Conservation (phyloP, 1,140 invertebrate species). For the Drosophila serrata region DNA sequence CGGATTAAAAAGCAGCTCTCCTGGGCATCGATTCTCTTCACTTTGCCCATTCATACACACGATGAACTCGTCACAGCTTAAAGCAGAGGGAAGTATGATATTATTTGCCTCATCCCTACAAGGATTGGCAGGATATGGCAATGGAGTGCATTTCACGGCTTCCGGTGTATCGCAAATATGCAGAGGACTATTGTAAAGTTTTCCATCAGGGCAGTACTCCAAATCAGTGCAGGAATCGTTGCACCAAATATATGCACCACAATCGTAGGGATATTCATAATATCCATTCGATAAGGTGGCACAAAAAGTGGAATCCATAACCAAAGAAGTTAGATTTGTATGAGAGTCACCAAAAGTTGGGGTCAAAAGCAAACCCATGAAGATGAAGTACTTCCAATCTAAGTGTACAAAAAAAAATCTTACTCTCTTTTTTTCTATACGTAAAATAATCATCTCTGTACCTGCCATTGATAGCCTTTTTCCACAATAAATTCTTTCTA, state of each 20-base stretch:
- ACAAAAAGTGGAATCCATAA: slow-evolving; percentile 18
- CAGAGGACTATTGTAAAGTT: slow-evolving; percentile 48
- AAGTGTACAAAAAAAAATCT: neutral
- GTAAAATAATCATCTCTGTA: neutral
- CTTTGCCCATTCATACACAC: slow-evolving; percentile 31
- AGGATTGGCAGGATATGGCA: slow-evolving; percentile 9
- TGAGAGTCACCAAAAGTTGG: neutral
- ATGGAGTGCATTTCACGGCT: slow-evolving; percentile 36
- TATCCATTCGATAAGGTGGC: slow-evolving; percentile 20
- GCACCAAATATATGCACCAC: slow-evolving; percentile 58
- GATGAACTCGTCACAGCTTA: slow-evolving; percentile 49
- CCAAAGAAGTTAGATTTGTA: neutral
- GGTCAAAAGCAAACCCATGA: slow-evolving; percentile 4
- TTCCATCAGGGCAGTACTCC: slow-evolving; percentile 45
- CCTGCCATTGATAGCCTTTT: neutral
- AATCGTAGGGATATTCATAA: slow-evolving; percentile 59
- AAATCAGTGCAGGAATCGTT: slow-evolving; percentile 27
- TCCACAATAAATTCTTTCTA: neutral
- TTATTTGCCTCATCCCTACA: slow-evolving; percentile 23
- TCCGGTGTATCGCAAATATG: slow-evolving; percentile 67
- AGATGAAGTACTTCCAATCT: neutral
- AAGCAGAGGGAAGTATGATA: slow-evolving; percentile 32
- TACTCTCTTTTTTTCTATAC: neutral
- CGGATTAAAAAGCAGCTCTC: slow-evolving; percentile 43
- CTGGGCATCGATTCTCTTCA: slow-evolving; percentile 33